phyloP scores from a whole-genome alignment of 2,797 vertebrate species.

The Pygocentrus nattereri region DNA sequence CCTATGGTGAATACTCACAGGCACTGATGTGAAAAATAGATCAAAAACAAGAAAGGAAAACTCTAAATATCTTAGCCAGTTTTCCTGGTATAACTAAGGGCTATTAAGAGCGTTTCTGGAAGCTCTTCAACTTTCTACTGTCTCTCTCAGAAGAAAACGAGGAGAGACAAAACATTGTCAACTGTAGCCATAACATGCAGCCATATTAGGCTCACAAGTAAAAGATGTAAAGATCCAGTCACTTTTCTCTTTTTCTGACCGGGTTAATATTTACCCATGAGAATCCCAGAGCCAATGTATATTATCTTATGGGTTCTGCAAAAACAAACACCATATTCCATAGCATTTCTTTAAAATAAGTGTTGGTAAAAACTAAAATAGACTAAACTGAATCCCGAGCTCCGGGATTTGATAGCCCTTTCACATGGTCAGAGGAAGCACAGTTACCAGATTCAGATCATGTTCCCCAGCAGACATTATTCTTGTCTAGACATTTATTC shows the following conservation, averaged over 20 bases:
- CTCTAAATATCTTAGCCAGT: slow-evolving; percentile 26
- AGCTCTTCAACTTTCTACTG: background rate
- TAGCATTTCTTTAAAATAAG: background rate
- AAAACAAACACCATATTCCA: background rate
- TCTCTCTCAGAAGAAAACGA: slow-evolving; percentile 9
- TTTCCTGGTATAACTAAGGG: slow-evolving; percentile 21
- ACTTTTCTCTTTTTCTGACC: slow-evolving; percentile 14
- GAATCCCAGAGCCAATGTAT: background rate
- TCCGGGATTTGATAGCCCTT: background rate
- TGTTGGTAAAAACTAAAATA: background rate
- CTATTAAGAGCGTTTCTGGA: slow-evolving; percentile 21
- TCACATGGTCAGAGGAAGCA: background rate
- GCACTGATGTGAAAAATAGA: slow-evolving; percentile 34
- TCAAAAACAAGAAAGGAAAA: slow-evolving; percentile 41
- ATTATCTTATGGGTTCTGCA: background rate
- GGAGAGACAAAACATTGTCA: slow-evolving; percentile 42
- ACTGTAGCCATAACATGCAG: slow-evolving; percentile 44
- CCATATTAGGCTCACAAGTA: background rate
- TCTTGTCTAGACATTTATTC: slow-evolving; percentile 56
- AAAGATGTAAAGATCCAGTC: background rate
- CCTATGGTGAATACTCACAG: slow-evolving; percentile 29
- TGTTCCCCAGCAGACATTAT: slow-evolving; percentile 34
- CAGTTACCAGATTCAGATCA: slow-evolving; percentile 20
- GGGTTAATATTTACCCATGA: slow-evolving; percentile 1
- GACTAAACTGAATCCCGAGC: background rate